Percentiles rank a stretch among this genome's conserved stretches.
phyloP scores from a whole-genome alignment of 1,140 invertebrate species.

The Wasmannia auropunctata region DNA sequence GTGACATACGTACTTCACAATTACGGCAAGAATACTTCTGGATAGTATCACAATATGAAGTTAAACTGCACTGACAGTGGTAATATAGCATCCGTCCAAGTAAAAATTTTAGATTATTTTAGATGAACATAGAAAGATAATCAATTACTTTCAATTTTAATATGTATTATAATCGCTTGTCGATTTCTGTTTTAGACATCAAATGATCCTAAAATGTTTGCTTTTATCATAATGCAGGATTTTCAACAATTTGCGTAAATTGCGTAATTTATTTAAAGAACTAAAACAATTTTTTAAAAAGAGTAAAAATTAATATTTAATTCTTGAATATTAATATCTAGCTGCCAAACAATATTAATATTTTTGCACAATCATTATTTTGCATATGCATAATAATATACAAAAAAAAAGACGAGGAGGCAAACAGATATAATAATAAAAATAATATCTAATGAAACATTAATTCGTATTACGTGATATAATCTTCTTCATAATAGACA shows the following conservation, averaged over 20 bases:
- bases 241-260: neutral
- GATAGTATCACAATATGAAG: neutral
- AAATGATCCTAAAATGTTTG: too few species aligned
- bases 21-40: neutral
- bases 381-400: neutral
- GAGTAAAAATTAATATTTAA: too few species aligned
- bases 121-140: neutral
- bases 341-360: neutral
- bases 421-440: neutral
- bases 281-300: neutral
- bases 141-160: neutral
- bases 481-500: too few species aligned
- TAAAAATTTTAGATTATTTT: neutral
- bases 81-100: neutral
- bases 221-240: too few species aligned
- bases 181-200: neutral
- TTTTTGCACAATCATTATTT: neutral
- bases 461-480: too few species aligned
- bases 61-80: neutral
- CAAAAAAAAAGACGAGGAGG: neutral
- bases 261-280: neutral
- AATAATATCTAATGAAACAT: neutral
- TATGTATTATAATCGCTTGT: neutral
- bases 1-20: neutral
- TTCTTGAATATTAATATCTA: neutral